Evolutionary conservation across 2,113 vertebrate species (phyloP), one percentile per base, ranked within the genome.

Genomic region (Nesoenas mayeri): DNA sequence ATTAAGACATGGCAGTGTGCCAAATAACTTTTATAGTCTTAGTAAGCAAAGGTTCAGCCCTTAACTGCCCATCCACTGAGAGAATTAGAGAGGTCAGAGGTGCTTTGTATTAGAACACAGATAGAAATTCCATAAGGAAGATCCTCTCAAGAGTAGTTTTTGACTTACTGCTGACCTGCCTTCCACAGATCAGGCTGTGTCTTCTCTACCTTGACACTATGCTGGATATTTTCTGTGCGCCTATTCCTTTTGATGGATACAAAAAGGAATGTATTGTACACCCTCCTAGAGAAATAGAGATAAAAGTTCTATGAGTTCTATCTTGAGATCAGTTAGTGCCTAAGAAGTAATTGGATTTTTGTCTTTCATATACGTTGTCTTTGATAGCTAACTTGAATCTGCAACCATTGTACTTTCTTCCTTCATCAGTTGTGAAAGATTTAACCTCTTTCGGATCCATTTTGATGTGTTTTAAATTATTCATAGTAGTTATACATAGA

Each of bases 331-430:
- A 66, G 42, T 62, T 92, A 90, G 38, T 93, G 62, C 61, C 88
- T 91, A 89, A 95, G 93, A 93, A 51, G 34, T 95, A 90, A 93
- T 87, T 94, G 81, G 42, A 89, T 87, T 94, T 94, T 95, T 95
- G 89, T 94, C 93, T 83, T 95, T 78, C 54, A 36, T 67, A 88
- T 81, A 95, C 87, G 95, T 94, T 47, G 21, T n/a, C 88, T 87
- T 91, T 89, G 65, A 89, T 86, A 87, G 25, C 31, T 94, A 90
- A 80, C 85, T 82, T 89, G 50, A 93, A 53, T 74, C 67, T 67
- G 57, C 47, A 97, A 74, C 12, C 53, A 66, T 78, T 89, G 48
- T 85, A 83, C 40, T 88, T 95, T 85, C 62, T 92, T 94, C 72
- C 72, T 13, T 75, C 66, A 62, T 72, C 38, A 94, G 8, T 58